These are phyloP conservation scores for Phyto melanocephala DNA, from an alignment of 2,888 invertebrate genomes.

Conservation along the genomic window DNA sequence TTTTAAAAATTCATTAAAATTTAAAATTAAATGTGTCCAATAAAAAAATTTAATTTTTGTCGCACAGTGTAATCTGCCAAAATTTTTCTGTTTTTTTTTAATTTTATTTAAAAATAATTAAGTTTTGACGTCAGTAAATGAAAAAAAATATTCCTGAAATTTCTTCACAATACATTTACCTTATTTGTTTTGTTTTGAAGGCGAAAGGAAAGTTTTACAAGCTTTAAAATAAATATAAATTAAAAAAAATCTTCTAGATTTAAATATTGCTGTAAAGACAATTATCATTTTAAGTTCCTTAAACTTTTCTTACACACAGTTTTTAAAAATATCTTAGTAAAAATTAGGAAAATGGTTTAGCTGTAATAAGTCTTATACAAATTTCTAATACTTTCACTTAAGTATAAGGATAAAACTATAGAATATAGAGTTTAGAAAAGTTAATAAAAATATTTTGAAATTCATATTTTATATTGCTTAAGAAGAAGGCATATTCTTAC, in stretches of 20 bases:
- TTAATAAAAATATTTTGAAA: no score
- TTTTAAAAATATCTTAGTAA: no score
- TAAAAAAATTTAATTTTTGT: no score
- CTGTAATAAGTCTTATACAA: no score
- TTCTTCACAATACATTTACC: not conserved
- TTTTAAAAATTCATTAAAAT: no score
- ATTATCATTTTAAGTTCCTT: not conserved
- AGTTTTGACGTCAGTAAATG: conserved; percentile 13
- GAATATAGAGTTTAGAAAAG: no score
- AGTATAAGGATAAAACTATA: no score
- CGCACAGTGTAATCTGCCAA: not conserved
- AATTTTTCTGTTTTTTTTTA: not conserved
- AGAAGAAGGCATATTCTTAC: no score
- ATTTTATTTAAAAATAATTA: not conserved
- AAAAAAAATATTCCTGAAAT: not conserved
- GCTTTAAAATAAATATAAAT: not conserved
- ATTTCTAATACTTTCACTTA: no score
- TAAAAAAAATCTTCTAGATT: not conserved
- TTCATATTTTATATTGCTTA: no score
- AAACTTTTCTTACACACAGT: not conserved
- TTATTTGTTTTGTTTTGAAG: not conserved
- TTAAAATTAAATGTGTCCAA: no score
- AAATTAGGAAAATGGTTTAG: no score
- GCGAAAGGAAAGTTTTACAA: not conserved
- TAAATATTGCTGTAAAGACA: not conserved